Percentiles rank a stretch among this genome's conserved stretches.
These are phyloP conservation scores for Oophaga sylvatica DNA, from an alignment of 2,797 vertebrate genomes.

Conservation along the genomic window DNA sequence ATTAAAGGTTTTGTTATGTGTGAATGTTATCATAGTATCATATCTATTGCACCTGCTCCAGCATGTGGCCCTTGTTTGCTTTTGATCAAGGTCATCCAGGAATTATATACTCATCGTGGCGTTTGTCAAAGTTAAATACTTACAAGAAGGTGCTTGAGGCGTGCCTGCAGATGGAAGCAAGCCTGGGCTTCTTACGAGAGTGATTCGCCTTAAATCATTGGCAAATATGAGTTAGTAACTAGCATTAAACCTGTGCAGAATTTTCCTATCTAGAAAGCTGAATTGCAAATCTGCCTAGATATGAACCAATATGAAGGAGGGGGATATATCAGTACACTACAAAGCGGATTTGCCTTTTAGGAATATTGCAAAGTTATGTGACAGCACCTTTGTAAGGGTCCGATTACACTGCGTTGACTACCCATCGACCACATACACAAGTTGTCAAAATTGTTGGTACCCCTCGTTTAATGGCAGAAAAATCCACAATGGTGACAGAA, in stretches of 20 bases:
- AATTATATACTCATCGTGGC: slow-evolving; percentile 64
- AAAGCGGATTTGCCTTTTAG: too few species aligned
- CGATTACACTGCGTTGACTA: too few species aligned
- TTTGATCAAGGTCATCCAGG: slow-evolving; percentile 68
- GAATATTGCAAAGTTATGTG: too few species aligned
- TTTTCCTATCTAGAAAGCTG: background rate
- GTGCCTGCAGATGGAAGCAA: background rate
- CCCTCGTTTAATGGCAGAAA: too few species aligned
- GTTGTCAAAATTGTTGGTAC: too few species aligned
- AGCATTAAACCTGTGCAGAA: background rate
- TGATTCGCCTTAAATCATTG: background rate
- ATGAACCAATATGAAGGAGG: too few species aligned
- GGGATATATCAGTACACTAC: too few species aligned
- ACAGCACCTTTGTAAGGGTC: too few species aligned
- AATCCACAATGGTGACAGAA: too few species aligned
- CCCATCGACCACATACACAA: too few species aligned
- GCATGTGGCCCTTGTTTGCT: slow-evolving; percentile 64
- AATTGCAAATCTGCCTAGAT: too few species aligned
- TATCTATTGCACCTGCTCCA: slow-evolving; percentile 55
- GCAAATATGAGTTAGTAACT: background rate
- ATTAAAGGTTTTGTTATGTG: slow-evolving; percentile 53
- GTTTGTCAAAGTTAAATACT: slow-evolving; percentile 27
- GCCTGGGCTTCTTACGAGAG: background rate
- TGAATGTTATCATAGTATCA: slow-evolving; percentile 54
- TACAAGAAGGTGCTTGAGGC: slow-evolving; percentile 10